phyloP scores from a whole-genome alignment of 1,140 invertebrate species.

The Mesaphorura yosii region DNA sequence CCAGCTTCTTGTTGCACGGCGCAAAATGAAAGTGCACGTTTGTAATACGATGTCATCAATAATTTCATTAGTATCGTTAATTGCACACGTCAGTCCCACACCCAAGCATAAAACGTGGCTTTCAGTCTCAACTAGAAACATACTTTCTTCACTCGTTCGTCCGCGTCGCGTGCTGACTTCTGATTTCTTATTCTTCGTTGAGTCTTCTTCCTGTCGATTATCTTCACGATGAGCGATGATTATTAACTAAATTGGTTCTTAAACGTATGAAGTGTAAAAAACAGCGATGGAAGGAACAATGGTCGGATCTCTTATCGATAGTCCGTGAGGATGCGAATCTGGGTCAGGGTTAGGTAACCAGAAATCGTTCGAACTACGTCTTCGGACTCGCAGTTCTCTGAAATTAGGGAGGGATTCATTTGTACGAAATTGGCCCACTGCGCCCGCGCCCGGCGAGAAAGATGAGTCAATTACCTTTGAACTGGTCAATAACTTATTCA shows the following conservation, averaged over 20 bases:
- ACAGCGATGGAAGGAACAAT: constrained; percentile 15
- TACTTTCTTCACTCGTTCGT: background rate
- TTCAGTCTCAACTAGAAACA: background rate
- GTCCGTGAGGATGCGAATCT: background rate
- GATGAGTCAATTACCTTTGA: background rate
- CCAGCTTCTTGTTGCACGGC: too few relatives aligned
- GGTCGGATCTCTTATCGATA: background rate
- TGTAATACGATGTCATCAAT: background rate
- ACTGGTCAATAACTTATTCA: background rate
- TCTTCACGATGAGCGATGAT: background rate
- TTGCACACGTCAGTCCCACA: background rate
- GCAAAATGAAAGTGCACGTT: background rate
- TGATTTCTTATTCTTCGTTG: background rate
- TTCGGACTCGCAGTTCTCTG: background rate
- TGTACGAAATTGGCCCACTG: background rate
- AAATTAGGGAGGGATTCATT: background rate
- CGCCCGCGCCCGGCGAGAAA: background rate
- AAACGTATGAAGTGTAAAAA: constrained; percentile 20
- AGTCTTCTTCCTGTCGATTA: background rate
- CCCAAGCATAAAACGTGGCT: background rate
- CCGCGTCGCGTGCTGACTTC: background rate
- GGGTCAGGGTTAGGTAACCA: background rate
- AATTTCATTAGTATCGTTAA: background rate
- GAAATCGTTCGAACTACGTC: background rate
- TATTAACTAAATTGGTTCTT: background rate